Conservation (phyloP, 2,888 invertebrate species). For the Glomeris marginata region DNA sequence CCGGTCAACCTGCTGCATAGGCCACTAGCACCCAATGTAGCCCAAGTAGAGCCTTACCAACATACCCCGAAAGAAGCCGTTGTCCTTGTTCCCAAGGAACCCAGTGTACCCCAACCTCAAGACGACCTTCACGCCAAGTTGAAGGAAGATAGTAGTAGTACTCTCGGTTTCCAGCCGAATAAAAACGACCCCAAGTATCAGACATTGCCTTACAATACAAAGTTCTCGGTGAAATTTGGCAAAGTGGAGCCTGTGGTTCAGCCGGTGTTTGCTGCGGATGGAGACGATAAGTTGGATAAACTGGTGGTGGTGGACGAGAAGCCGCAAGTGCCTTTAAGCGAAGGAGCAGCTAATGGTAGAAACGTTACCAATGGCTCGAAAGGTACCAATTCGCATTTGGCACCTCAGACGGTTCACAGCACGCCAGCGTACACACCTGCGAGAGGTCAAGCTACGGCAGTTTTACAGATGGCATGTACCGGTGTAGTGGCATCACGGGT, state of each 20-base stretch:
- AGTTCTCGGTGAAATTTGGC: constrained; percentile 37
- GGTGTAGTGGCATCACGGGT: no score
- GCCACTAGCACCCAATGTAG: constrained; percentile 24
- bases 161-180: constrained; percentile 45
- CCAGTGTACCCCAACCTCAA: constrained; percentile 9
- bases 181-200: constrained; percentile 84
- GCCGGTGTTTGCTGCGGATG: not conserved
- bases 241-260: not conserved
- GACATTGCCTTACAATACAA: constrained; percentile 76
- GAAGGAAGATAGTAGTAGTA: constrained; percentile 9
- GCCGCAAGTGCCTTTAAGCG: not conserved
- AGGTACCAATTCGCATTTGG: not conserved
- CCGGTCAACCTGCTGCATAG: no score
- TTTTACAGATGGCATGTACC: constrained; percentile 2
- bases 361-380: not conserved
- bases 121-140: constrained; percentile 19
- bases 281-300: not conserved
- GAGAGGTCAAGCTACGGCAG: constrained; percentile 12
- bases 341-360: constrained; percentile 1
- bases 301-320: not conserved
- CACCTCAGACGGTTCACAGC: constrained; percentile 14
- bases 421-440: constrained; percentile 15
- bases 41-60: constrained; percentile 32
- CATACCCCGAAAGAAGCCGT: constrained; percentile 20
- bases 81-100: no score